Base-by-base conservation (phyloP, 2,113 vertebrate species). In the Pavo muticus region DNA sequence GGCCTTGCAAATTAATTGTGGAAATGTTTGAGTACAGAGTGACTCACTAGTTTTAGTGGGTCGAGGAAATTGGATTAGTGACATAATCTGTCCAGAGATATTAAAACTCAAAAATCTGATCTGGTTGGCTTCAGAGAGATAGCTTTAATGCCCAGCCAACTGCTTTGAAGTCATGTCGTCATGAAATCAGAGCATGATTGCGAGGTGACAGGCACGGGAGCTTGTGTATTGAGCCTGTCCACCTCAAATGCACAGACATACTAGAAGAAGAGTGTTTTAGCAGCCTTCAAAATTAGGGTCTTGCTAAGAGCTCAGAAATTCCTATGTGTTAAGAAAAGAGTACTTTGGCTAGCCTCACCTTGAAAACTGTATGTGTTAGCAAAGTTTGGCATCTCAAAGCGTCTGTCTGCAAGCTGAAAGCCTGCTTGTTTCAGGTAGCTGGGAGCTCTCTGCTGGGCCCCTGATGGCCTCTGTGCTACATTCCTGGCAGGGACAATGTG, bases 381-480 rank as follows among this genome's bases (percentile, higher is more conserved):
- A 0, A 13, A 11, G 32, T 32, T 94, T 96, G 93, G 88, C 90
- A 48, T 27, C 65, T 56, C 69, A 56, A 64, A 3, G 92, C 5
- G 30, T 91, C 93, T 96, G 93, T 70, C 59, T 94, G 10, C 60
- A 25, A 88, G 59, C 89, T 95, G 92, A 97, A 97, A 94, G 91
- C 12, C 84, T 40, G 68, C 90, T 95, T 97, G 79, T 97, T 91
- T 89, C 0, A 2, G 77, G 80, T 52, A 92, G 50, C 64, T 39
- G 82, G 92, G 88, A 52, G 52, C 75, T 64, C 79, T 92, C 64
- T 80, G 81, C 91, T 88, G 87, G 24, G 74, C 77, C 95, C 81
- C 86, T 93, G 15, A 47, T 73, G 73, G 48, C 48, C 78, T 79
- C 81, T 80, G 61, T 91, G 67, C 45, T 87, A 30, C 0, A 2